Conservation (phyloP, 2,888 invertebrate species). For the Trissolcus brochymenae region DNA sequence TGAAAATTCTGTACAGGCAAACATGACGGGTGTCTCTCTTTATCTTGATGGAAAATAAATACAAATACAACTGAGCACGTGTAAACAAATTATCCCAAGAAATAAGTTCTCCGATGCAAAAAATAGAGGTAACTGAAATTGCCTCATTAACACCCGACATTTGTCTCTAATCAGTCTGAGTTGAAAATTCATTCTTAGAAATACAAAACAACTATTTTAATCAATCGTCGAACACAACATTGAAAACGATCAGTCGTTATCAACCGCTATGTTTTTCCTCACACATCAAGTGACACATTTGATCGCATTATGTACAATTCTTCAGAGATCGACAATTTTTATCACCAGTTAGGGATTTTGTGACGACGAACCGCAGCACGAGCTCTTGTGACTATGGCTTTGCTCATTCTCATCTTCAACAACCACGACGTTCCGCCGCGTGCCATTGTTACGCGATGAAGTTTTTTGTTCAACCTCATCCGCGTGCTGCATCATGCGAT, state of each 20-base stretch:
- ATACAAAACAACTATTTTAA: conserved; percentile 32
- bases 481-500: conserved; percentile 81
- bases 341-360: conserved; percentile 58
- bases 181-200: conserved; percentile 4
- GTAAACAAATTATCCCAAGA: not conserved
- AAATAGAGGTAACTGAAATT: not conserved
- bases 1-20: conserved; percentile 42
- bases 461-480: conserved; percentile 69
- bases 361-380: conserved; percentile 70
- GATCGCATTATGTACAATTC: conserved; percentile 48
- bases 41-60: conserved; percentile 3
- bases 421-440: conserved; percentile 76
- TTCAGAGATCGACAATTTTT: conserved; percentile 2
- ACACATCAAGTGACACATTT: conserved; percentile 42
- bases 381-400: conserved; percentile 68
- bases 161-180: conserved; percentile 29
- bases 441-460: conserved; percentile 74
- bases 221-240: conserved; percentile 20
- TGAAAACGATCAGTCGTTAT: no score
- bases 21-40: conserved; percentile 19
- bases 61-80: conserved; percentile 1
- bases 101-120: not conserved
- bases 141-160: conserved; percentile 9
- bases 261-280: conserved; percentile 16
- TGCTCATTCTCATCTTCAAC: conserved; percentile 75